Percentiles rank a stretch among this genome's conserved stretches.
These are phyloP conservation scores for Odontamblyopus rebecca DNA, from an alignment of 2,797 vertebrate genomes.

Conservation along the genomic window DNA sequence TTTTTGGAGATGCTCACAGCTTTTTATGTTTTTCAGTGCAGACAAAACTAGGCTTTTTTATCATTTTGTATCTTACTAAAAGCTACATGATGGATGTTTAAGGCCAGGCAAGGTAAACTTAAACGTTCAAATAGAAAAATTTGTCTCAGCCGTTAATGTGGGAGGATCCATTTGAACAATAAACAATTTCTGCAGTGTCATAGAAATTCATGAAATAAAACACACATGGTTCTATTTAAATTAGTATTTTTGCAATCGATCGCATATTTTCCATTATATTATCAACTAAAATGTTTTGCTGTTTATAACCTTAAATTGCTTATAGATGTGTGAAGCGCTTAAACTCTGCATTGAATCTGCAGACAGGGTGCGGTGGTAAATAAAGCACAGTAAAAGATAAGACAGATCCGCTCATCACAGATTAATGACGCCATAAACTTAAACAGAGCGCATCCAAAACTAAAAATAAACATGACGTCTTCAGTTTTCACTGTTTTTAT, in stretches of 20 bases:
- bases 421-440: constrained; percentile 3
- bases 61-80: too few species aligned
- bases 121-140: background rate
- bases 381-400: constrained; percentile 1
- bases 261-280: background rate
- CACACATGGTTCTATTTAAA: background rate
- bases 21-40: too few species aligned
- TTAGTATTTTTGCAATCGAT: background rate
- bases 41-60: too few species aligned
- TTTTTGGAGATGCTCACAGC: too few species aligned
- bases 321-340: background rate
- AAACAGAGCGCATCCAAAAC: background rate
- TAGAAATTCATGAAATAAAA: background rate
- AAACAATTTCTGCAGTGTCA: background rate
- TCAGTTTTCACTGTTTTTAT: background rate
- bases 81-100: background rate
- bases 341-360: background rate
- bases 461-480: background rate
- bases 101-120: background rate
- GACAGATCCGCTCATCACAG: background rate
- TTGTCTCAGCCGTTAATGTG: too few species aligned
- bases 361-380: constrained; percentile 5
- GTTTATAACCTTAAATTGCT: background rate
- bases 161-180: too few species aligned
- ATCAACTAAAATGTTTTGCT: background rate